These are phyloP conservation scores for Oligia fasciuncula DNA, from an alignment of 2,888 invertebrate species.

Conservation along the genomic window DNA sequence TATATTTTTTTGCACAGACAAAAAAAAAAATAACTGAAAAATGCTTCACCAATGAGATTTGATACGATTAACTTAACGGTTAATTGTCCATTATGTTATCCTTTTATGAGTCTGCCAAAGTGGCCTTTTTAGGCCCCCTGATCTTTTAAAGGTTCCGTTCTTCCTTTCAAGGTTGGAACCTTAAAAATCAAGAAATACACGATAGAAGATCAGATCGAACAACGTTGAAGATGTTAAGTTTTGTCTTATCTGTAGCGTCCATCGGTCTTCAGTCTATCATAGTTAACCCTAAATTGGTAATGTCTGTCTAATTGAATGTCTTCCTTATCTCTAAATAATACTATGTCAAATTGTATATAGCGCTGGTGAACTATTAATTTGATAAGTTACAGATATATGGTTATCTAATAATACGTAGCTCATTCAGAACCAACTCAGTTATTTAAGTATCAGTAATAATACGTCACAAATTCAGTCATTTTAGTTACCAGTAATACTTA, in stretches of 20 bases:
- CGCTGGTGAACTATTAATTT: neutral
- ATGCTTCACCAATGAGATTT: too few species aligned
- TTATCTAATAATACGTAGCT: neutral
- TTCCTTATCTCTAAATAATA: neutral
- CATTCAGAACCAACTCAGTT: neutral
- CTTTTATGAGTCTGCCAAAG: too few species aligned
- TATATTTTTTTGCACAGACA: too few species aligned
- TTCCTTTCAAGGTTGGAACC: neutral
- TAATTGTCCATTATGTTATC: too few species aligned
- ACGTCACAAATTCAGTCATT: neutral
- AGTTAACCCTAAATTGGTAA: constrained; percentile 4
- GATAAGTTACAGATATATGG: neutral
- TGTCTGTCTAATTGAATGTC: neutral
- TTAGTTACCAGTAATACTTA: neutral
- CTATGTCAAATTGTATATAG: neutral
- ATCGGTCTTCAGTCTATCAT: neutral
- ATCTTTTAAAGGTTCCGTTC: neutral
- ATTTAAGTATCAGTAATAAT: neutral
- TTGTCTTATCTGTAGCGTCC: neutral
- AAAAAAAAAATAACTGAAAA: too few species aligned
- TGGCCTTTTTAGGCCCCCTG: too few species aligned
- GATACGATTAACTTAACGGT: too few species aligned
- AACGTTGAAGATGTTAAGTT: neutral
- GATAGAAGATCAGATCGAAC: neutral
- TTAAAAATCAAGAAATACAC: neutral